Base-by-base conservation (phyloP, 2,888 invertebrate genomes). In the Cybosia mesomella region DNA sequence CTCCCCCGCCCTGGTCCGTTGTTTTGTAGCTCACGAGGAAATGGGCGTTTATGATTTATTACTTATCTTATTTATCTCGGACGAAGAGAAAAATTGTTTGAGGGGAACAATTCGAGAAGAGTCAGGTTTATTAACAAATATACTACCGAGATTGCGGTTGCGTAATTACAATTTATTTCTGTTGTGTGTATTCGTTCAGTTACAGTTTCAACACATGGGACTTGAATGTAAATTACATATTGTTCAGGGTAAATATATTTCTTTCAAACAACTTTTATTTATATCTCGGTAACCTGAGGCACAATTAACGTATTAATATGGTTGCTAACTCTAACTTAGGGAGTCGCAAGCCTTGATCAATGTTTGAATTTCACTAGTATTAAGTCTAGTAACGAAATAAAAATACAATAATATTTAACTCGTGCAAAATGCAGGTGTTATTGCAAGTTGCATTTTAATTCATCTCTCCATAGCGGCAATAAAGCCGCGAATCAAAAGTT, bases 401-500 rank as follows among this genome's bases (percentile, higher is more conserved):
- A 43, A 49, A 1, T n/a, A 49, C n/a, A n/a, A 43, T 49, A 43
- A 43, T 15, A 43, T 43, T 18, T 28, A 43, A 61, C 18, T 61
- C 60, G 2, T 61, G n/a, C 9, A 39, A 63, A 68, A 74, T 71
- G 67, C 77, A 75, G 80, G 77, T 79, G 70, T 70, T 67, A 76
- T 79, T 83, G 81, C 75, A 79, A 79, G 66, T 83, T 85, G 84
- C 80, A 83, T 84, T 85, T 84, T 79, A 79, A 79, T 84, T 83
- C 85, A 86, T 87, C 84, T 87, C 82, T 80, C 74, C 83, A 86
- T 85, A 89, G 88, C 86, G 84, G 89, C 89, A 90, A 92, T 93
- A 92, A 93, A 92, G 89, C 90, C 88, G 91, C 91, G 93, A 92
- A 93, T 94, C 94, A 94, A 94, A 94, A 94, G 93, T 94, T 88